Evolutionary conservation across 2,797 vertebrate species (phyloP).

Genomic region (Leptoclinus maculatus): DNA sequence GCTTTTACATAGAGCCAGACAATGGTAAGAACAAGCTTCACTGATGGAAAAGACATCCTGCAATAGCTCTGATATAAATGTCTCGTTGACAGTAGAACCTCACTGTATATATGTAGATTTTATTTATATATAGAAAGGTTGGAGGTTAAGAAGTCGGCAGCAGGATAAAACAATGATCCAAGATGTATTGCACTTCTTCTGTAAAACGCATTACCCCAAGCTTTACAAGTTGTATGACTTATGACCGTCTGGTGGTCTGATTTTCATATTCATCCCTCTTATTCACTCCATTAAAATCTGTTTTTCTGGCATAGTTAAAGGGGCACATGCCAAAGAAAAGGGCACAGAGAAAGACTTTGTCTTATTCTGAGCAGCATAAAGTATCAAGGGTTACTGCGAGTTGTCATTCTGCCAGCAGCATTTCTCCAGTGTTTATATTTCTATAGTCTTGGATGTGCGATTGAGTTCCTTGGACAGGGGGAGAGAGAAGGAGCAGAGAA

Average conservation of each 20-base stretch:
- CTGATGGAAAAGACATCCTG: slow-evolving; percentile 5
- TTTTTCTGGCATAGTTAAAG: slow-evolving; percentile 45
- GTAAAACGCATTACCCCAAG: slow-evolving; percentile 34
- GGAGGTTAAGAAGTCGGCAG: slow-evolving; percentile 3
- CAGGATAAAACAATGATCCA: slow-evolving; percentile 9
- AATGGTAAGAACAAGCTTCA: slow-evolving; percentile 84
- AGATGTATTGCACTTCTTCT: slow-evolving; percentile 21
- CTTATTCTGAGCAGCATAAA: slow-evolving; percentile 28
- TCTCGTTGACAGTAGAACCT: neutral
- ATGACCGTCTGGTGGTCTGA: slow-evolving; percentile 41
- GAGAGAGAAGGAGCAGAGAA: slow-evolving; percentile 20
- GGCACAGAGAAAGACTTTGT: slow-evolving; percentile 22
- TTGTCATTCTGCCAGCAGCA: slow-evolving; percentile 47
- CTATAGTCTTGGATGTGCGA: slow-evolving; percentile 37
- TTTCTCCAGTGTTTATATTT: slow-evolving; percentile 50
- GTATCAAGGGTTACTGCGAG: slow-evolving; percentile 38
- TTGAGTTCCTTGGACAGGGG: slow-evolving; percentile 10
- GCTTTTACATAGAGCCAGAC: slow-evolving; percentile 86
- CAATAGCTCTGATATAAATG: neutral
- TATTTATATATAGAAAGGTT: neutral
- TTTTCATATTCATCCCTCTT: slow-evolving; percentile 42
- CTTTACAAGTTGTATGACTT: slow-evolving; percentile 46
- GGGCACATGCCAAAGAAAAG: slow-evolving; percentile 41
- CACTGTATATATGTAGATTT: neutral
- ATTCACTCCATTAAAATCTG: slow-evolving; percentile 48